A percentile compares a stretch with the other conserved stretches of the same genome.
phyloP scores from a whole-genome alignment of 2,888 invertebrate species.

The Scotopteryx bipunctaria region DNA sequence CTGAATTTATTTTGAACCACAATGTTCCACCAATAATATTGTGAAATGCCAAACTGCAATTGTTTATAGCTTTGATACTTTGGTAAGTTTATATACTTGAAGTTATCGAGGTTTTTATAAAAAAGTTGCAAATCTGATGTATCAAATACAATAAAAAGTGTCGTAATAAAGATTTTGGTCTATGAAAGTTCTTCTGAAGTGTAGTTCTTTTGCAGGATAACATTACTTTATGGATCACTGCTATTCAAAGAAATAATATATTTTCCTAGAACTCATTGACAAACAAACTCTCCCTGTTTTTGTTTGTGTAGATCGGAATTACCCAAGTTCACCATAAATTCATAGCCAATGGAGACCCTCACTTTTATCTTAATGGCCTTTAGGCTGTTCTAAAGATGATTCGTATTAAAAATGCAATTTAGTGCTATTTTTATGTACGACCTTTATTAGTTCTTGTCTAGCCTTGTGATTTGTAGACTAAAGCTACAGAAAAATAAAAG shows the following conservation, averaged over 20 bases:
- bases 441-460: constrained; percentile 32
- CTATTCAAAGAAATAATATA: not conserved
- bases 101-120: no score
- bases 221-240: constrained; percentile 6
- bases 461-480: not conserved
- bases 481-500: not conserved
- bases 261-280: constrained; percentile 8
- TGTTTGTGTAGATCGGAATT: constrained; percentile 19
- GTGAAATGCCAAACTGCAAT: no score
- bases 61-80: no score
- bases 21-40: no score
- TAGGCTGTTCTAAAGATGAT: constrained; percentile 48
- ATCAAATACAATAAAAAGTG: no score
- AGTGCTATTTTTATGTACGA: constrained; percentile 33
- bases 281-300: constrained; percentile 16
- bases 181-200: not conserved
- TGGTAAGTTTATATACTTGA: no score
- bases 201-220: not conserved
- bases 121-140: no score
- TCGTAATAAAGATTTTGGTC: no score
- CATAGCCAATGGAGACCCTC: constrained; percentile 28
- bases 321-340: constrained; percentile 29
- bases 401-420: constrained; percentile 36
- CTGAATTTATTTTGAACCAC: no score
- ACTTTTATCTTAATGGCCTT: constrained; percentile 60